Percentiles rank a stretch among this genome's conserved stretches.
Evolutionary conservation across 2,113 vertebrate genomes (phyloP).

Genomic region (Carassius carassius): DNA sequence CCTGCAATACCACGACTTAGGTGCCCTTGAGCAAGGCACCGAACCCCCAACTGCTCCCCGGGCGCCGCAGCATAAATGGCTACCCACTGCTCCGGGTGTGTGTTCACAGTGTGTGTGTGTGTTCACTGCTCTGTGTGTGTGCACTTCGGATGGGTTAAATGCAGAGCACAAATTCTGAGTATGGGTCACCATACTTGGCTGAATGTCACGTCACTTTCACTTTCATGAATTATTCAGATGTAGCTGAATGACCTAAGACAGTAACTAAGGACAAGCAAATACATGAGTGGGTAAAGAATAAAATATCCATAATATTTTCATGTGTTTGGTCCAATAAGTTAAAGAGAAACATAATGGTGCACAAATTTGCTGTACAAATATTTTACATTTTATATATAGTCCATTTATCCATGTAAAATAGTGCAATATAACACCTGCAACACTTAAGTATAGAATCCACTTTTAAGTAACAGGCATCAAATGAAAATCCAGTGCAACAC

Average conservation of each 20-base stretch:
- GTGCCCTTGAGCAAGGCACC: no score
- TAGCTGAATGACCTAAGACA: slow-evolving; percentile 17
- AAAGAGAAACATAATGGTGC: background rate
- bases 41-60: no score
- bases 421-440: background rate
- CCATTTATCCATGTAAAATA: background rate
- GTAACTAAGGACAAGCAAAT: slow-evolving; percentile 11
- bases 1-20: no score
- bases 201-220: no score
- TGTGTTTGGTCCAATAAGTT: slow-evolving; percentile 7
- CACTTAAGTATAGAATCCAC: background rate
- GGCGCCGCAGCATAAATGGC: no score
- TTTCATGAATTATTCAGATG: slow-evolving; percentile 34
- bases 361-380: slow-evolving; percentile 29
- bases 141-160: no score
- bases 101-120: no score
- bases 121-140: no score
- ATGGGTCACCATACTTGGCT: no score
- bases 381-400: background rate
- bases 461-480: background rate
- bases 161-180: no score
- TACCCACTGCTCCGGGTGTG: no score
- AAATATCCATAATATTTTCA: slow-evolving; percentile 26
- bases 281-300: background rate
- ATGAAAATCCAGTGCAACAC: background rate